Evolutionary conservation across 2,888 invertebrate species (phyloP), one percentile per base, ranked within the genome.

Genomic region (Xestoiulus laeticollis): DNA sequence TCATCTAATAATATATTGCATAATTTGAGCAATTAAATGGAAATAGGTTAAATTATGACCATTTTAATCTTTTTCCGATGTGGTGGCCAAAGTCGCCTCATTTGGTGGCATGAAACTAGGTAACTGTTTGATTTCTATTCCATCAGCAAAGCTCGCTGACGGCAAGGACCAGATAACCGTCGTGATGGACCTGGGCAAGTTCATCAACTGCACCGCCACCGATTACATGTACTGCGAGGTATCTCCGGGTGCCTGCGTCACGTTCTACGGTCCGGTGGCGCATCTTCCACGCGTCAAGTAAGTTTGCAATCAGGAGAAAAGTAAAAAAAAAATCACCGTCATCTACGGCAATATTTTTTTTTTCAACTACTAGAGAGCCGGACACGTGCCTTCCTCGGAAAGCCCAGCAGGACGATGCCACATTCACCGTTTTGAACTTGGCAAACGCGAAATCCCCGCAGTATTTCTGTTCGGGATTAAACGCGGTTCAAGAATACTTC

Each of bases 401-500:
- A 19, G 30, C 33, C 16, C 32, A 38, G 33, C 30, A 85, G n/a
- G 68, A n/a, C 5, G 82, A 53, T 85, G 87, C 85, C 48, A 19
- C 84, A 0, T 88, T 88, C n/a, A 12, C 83, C 14, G 68, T 89
- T 44, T 38, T 85, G 26, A 87, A 88, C 83, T 48, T 78, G 14
- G 88, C 88, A 59, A 48, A 26, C 16, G 59, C 53, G 22, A 86
- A 38, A n/a, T 19, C 19, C 4, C 14, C 3, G 10, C 85, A 89
- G 84, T 88, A 86, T 85, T 89, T 89, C 48, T 89, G 90, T 86
- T 90, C 91, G 86, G 89, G 90, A 26, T 90, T 91, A 3, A 88
- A 89, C 53, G 87, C 92, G 33, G 89, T 89, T 26, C 89, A 92
- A 0, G 89, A 90, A 26, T 91, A 91, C 88, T 89, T 90, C 14